Evolutionary conservation across 2,888 invertebrate genomes (phyloP).

Genomic region (Phytoseiulus persimilis): DNA sequence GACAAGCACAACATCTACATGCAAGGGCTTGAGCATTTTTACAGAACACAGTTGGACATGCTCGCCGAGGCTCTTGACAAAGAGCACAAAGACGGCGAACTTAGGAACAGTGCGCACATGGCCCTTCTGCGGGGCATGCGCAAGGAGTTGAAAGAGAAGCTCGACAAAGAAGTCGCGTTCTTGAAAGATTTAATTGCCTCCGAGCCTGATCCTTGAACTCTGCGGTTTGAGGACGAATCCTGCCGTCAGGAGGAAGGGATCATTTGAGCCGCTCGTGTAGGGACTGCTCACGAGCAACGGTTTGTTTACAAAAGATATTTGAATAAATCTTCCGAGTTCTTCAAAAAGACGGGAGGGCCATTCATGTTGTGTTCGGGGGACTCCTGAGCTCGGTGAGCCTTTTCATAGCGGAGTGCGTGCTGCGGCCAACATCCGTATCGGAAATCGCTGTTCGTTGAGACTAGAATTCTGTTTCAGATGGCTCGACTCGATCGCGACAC

Average conservation of each 20-base stretch:
- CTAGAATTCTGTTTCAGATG: neutral
- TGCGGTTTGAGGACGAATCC: neutral
- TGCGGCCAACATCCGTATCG: no score
- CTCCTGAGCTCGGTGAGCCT: no score
- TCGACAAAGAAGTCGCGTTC: constrained; percentile 13
- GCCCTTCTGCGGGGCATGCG: constrained; percentile 15
- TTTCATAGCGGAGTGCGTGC: no score
- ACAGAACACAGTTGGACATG: constrained; percentile 25
- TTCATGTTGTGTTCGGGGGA: no score
- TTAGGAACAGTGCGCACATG: constrained; percentile 11
- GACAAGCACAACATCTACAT: constrained; percentile 14
- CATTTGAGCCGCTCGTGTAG: no score
- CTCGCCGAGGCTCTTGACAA: neutral
- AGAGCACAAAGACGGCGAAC: neutral
- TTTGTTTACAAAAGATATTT: no score
- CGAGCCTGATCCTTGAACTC: neutral
- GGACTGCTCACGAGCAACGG: no score
- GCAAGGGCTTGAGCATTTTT: constrained; percentile 30
- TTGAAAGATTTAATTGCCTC: neutral
- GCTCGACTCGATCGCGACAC: neutral
- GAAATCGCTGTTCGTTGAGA: neutral
- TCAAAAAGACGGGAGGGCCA: no score
- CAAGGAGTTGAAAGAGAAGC: neutral
- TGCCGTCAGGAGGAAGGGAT: neutral
- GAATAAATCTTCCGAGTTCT: no score